Percentiles rank a stretch among this genome's conserved stretches.
Evolutionary conservation across 1,140 invertebrate genomes (phyloP).

Genomic region (Protaetia brevitarsis): DNA sequence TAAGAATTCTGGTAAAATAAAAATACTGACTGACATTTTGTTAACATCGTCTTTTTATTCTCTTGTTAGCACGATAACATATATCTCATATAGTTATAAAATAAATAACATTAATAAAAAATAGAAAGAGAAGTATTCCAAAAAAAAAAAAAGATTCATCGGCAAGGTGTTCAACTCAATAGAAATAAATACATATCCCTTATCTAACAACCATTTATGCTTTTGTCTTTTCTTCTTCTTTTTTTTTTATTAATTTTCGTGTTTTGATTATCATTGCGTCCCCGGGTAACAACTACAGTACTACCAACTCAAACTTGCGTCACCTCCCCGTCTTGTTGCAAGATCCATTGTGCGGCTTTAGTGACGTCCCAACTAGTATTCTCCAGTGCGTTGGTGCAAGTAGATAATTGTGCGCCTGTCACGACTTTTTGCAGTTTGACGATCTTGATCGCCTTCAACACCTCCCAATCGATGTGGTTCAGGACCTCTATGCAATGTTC

Average conservation of each 20-base stretch:
- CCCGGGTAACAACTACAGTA: background rate
- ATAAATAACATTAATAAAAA: slow-evolving; percentile 22
- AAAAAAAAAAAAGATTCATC: background rate
- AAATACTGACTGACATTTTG: no score
- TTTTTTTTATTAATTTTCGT: no score
- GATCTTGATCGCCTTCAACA: slow-evolving; percentile 85
- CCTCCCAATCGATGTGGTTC: slow-evolving; percentile 83
- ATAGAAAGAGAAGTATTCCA: background rate
- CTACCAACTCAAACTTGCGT: slow-evolving; percentile 37
- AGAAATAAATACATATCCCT: no score
- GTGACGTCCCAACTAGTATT: slow-evolving; percentile 46
- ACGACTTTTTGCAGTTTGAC: slow-evolving; percentile 69
- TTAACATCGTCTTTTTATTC: background rate
- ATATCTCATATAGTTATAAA: slow-evolving; percentile 3
- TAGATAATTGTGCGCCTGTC: slow-evolving; percentile 44
- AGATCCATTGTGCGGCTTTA: slow-evolving; percentile 46
- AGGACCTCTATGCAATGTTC: slow-evolving; percentile 78
- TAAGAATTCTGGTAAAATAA: no score
- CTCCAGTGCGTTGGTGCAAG: slow-evolving; percentile 44
- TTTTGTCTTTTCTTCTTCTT: no score
- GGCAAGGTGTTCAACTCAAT: background rate
- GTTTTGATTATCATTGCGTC: no score
- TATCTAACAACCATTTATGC: no score
- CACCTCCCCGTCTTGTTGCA: slow-evolving; percentile 47
- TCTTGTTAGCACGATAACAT: slow-evolving; percentile 19